Base-by-base conservation (phyloP, 2,797 vertebrate species). In the Oceanodroma leucorhoa region DNA sequence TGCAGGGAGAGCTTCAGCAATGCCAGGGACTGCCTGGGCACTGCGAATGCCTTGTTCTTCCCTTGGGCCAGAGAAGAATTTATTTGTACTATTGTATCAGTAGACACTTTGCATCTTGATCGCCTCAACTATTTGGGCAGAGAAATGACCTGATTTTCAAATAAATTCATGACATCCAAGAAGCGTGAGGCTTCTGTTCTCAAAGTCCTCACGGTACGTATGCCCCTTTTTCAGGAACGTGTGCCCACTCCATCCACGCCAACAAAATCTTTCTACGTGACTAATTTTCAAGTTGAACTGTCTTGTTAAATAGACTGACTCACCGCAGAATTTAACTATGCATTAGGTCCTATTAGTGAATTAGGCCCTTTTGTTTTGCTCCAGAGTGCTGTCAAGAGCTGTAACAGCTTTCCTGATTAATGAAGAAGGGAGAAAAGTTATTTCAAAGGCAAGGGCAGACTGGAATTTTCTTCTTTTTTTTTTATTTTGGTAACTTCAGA, bases 241-340 rank as follows among this genome's bases (percentile, higher is more conserved):
- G 66, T 94, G 87, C 93, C 96, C 92, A 83, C 95, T 95, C 76
- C 27, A 20, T 65, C 62, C 87, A 94, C 2, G 40, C 95, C 95
- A 97, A 92, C 90, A 75, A 86, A 78, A 54, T 78, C 80, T 81
- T 96, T 97, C 95, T 87, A 94, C 95, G 87, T 96, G 95, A 96
- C 96, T 96, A 94, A 97, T 97, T 96, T 97, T 94, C 96, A 97
- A 83, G 87, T 89, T 91, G 95, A 96, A 94, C 96, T 86, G 80
- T 83, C 97, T 95, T 90, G 90, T 96, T 97, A 97, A 97, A 97
- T 96, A 96, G 95, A 93, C 83, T 97, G 97, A 97, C 96, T 97
- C 97, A 96, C 73, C 80, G 91, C 91, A 94, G 88, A 96, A 96
- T 95, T 96, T 97, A 96, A 96, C 96, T 90, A 70, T 83, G 88